Base-by-base conservation (phyloP, 2,888 invertebrate species). In the Trachelus stipa region DNA sequence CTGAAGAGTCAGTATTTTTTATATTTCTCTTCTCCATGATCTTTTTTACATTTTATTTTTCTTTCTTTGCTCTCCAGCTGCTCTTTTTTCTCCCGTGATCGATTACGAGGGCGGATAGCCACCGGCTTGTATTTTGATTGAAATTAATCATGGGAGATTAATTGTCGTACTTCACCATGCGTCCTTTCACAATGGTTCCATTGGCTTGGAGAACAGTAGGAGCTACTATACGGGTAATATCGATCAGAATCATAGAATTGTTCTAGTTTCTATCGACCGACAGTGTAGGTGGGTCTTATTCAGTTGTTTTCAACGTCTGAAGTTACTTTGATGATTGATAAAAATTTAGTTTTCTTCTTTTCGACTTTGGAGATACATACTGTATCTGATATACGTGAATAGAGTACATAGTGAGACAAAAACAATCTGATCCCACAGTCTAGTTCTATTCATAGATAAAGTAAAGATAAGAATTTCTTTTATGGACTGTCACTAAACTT, bases 1-100 rank as follows among this genome's bases (percentile, higher is more conserved):
- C 99, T 98, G 92, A 78, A 71, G 71, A 31, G 31, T 31, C 9
- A 56, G 9, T 23, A 56, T 9, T 71, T 71, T 71, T 76, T 11
- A 71, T 37, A 12, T 37, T 75, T 68, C 56, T 69, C 56, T 74
- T 68, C 35, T 40, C 31, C 31, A 33, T 76, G 12, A 12, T 30
- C 4, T 4, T 56, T 73, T 56, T 73, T 40, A 69, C 23, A 75
- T 75, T 56, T 23, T 34, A 74, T 68, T 74, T 77, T 69, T 12
- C 4, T 37, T 15, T 56, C 23, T 23, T 56, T 56, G 9, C 56
- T 56, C 23, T 56, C 56, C 23, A 56, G 23, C 56, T 2, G 9
- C 56, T 56, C 56, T 23, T 56, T 23, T 56, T 9, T 56, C 9
- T 37, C 74, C 37, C 12, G 15, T 74, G 33, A 74, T 74, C 74